Percentiles rank a stretch among this genome's conserved stretches.
Evolutionary conservation across 2,113 vertebrate species (phyloP).

Genomic region (Scatophagus argus): DNA sequence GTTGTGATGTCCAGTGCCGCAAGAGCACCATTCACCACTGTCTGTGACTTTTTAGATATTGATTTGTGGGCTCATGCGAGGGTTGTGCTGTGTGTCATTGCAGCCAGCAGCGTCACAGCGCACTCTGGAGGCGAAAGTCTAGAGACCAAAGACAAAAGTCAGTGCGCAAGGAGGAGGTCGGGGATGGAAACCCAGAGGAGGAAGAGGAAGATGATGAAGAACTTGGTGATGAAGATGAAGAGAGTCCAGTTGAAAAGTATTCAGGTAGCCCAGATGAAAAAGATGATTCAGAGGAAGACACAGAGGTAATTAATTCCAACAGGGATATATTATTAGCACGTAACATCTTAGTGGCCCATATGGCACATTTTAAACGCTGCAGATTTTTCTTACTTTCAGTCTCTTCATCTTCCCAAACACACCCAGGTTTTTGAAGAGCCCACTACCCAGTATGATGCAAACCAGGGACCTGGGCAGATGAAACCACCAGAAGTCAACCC

Average conservation of each 20-base stretch:
- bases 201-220: constrained; percentile 31
- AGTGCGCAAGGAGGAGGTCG: constrained; percentile 40
- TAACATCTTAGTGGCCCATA: too few relatives aligned
- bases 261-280: too few relatives aligned
- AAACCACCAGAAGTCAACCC: constrained; percentile 35
- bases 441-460: background rate
- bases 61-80: background rate
- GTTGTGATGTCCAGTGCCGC: background rate
- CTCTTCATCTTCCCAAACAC: constrained; percentile 4
- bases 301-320: constrained; percentile 54
- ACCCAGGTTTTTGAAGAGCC: constrained; percentile 76
- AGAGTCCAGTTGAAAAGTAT: constrained; percentile 43
- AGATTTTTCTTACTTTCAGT: background rate
- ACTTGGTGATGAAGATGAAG: constrained; percentile 32
- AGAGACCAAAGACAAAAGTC: constrained; percentile 76
- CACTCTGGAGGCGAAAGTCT: constrained; percentile 85
- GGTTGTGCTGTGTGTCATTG: constrained; percentile 9
- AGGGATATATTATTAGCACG: background rate
- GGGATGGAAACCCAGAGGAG: background rate
- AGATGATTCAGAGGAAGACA: constrained; percentile 40
- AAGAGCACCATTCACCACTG: background rate
- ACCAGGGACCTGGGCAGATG: background rate
- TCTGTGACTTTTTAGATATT: background rate
- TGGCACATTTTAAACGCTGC: background rate
- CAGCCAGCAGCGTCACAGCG: constrained; percentile 86